Base-by-base conservation (phyloP, 2,888 invertebrate species). In the Zele albiditarsus region DNA sequence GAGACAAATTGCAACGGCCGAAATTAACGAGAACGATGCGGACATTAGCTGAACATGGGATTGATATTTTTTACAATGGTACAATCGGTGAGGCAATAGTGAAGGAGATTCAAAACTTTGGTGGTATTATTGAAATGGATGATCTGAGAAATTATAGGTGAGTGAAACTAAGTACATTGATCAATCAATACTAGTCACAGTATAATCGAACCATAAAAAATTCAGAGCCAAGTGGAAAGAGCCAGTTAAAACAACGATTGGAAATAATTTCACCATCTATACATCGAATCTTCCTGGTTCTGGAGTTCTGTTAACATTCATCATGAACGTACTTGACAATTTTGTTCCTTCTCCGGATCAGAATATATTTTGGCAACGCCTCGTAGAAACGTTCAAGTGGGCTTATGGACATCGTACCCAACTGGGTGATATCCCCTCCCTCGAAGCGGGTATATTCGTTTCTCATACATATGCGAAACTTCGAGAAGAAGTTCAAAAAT, bases 371-470 rank as follows among this genome's bases (percentile, higher is more conserved):
- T 95, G 95, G 87, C 98, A 99, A 85, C 93, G 96, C 74, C 93
- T 97, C 14, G 91, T 95, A 0, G 99, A 99, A 88, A 94, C 97
- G 0, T 94, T 97, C 85, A 99, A 99, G 88, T 97, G 95, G 90
- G 96, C 96, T 0, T 98, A 95, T 84, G 98, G 97, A 0, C 93
- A 93, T 75, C 92, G 99, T 74, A 95, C 96, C 0, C 93, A 94
- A 81, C 89, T 99, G 20, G 98, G 96, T 0, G 98, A 99, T 90
- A 91, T 93, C 27, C 92, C 93, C 71, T 97, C 94, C 86, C 90
- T 94, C 66, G 91, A 96, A 82, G 91, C 96, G 16, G 88, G 96
- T 97, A 87, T 85, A 87, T 83, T 53, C 25, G 70, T 57, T 68
- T 72, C 60, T 38, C 12, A 38, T 38, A 38, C 8, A 38, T 38